A percentile compares a stretch with the other conserved stretches of the same genome.
Conservation (phyloP, 2,888 invertebrate species). For the Iphiclides podalirius region DNA sequence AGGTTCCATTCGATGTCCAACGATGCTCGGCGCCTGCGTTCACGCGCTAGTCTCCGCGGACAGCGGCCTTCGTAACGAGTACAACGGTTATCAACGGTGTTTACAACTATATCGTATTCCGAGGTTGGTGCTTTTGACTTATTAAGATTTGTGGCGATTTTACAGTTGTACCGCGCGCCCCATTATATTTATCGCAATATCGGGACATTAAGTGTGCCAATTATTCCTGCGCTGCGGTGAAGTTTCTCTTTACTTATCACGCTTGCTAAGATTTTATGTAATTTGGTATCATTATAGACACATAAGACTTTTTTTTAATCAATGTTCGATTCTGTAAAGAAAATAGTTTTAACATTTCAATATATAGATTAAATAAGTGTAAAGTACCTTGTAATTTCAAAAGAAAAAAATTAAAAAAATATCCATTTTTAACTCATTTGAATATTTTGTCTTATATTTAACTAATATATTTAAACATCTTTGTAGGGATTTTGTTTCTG, state of each 20-base stretch:
- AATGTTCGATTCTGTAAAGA: too few species aligned
- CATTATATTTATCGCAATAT: conserved; percentile 14
- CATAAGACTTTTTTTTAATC: too few species aligned
- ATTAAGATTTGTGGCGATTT: conserved; percentile 22
- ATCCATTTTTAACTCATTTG: too few species aligned
- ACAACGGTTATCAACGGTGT: conserved; percentile 2
- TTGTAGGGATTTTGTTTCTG: too few species aligned
- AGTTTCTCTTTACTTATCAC: conserved; percentile 2
- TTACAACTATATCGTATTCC: background rate
- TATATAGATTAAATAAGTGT: too few species aligned
- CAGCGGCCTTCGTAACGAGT: conserved; percentile 9
- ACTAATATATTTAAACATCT: too few species aligned
- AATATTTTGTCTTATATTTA: too few species aligned
- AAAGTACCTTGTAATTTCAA: too few species aligned
- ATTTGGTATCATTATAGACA: too few species aligned
- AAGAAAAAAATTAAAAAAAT: too few species aligned
- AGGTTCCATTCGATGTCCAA: conserved; percentile 23
- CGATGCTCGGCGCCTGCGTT: conserved; percentile 12
- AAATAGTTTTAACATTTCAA: too few species aligned
- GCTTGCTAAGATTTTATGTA: too few species aligned
- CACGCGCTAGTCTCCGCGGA: background rate
- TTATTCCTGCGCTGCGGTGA: conserved; percentile 2
- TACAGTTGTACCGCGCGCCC: conserved; percentile 8
- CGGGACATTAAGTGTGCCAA: conserved; percentile 4
- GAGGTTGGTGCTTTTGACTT: conserved; percentile 2